Evolutionary conservation across 2,797 vertebrate species (phyloP), one percentile per base, ranked within the genome.

Genomic region (Atherinosoma microstoma): DNA sequence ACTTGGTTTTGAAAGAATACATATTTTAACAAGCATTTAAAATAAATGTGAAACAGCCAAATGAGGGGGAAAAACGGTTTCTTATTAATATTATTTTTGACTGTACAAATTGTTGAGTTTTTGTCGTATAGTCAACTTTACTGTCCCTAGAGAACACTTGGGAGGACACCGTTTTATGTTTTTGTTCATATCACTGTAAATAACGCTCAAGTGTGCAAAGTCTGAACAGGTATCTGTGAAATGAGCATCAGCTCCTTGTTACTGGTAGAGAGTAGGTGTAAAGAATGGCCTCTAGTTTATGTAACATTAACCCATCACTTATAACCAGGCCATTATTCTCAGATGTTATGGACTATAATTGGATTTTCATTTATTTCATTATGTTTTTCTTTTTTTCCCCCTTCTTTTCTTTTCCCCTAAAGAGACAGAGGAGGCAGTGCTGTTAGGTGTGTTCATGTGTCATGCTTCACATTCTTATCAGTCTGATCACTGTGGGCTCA

Each of bases 211-310:
- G 75, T 91, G 84, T 87, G 88, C 82, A 85, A 75, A 78, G 82
- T 89, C 86, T 85, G 91, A 88, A 86, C 89, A 70, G 87, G 87
- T 90, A 92, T 79, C 91, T 94, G 93, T 86, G 92, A 95, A 94
- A 92, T 93, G 90, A 94, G 84, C 89, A 67, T 89, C 90, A 79
- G 90, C 84, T 88, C 70, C 91, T 89, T 89, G 93, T 88, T 92
- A 92, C 86, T 91, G 88, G 77, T 94, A 16, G 90, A 91, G 88
- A 79, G 77, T 92, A 74, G 63, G 89, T 95, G 94, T 92, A 93
- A 95, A 89, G 86, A 92, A 89, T 72, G 79, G 74, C 81, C 76
- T 84, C 77, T 78, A 84, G 81, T 78, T 73, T 75, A 67, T 72
- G 79, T 91, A 84, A 76, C 12, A 9, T 84, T 82, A 86, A 87